These are phyloP conservation scores for Nomada ferruginata DNA, from an alignment of 2,888 invertebrate genomes.

Conservation along the genomic window DNA sequence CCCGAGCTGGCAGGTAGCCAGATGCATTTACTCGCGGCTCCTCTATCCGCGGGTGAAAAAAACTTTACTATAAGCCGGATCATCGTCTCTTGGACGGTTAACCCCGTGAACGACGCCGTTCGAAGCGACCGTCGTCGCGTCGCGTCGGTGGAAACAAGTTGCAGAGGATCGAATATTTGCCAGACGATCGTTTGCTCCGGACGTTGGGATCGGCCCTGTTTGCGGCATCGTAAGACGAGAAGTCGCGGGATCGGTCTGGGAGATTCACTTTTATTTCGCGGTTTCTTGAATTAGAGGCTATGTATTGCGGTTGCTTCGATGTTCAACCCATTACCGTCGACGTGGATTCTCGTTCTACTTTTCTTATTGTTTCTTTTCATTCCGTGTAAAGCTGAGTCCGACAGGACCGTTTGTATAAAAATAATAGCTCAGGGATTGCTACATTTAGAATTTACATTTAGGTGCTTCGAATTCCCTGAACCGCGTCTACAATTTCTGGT, in stretches of 20 bases:
- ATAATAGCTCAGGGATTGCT: too few species aligned
- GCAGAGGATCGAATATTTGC: neutral
- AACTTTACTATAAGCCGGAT: constrained; percentile 47
- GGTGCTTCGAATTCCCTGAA: too few species aligned
- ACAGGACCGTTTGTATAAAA: too few species aligned
- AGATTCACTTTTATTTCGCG: neutral
- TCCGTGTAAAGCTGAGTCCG: too few species aligned
- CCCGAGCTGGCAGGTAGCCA: constrained; percentile 69
- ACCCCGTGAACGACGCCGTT: constrained; percentile 33
- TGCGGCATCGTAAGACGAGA: constrained; percentile 15
- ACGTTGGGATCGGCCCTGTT: neutral
- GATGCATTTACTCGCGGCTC: constrained; percentile 52
- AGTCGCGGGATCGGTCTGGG: neutral
- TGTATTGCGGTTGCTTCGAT: neutral
- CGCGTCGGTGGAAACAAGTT: neutral
- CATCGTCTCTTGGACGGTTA: neutral
- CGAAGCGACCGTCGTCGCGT: neutral
- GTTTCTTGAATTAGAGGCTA: constrained; percentile 2
- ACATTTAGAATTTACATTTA: too few species aligned
- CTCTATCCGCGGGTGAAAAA: constrained; percentile 44
- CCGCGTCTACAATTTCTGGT: too few species aligned
- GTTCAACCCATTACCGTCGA: too few species aligned
- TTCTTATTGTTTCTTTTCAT: too few species aligned
- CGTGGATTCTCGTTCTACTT: too few species aligned
- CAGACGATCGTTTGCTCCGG: neutral